Evolutionary conservation across 2,113 vertebrate species (phyloP).

Genomic region (Hiodon alosoides): DNA sequence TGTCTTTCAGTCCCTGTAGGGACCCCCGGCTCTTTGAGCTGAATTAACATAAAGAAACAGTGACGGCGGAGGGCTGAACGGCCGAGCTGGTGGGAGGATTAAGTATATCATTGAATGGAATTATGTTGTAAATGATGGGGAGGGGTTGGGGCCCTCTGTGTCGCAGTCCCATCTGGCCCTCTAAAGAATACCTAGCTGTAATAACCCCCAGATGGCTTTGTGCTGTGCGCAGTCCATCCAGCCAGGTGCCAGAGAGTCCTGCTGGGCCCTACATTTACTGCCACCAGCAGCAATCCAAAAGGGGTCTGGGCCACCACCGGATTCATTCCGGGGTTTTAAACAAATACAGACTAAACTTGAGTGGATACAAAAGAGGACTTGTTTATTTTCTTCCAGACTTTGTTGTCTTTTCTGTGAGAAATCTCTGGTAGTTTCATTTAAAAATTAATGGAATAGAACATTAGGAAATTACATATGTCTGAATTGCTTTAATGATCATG

Average conservation of each 20-base stretch:
- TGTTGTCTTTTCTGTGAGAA: neutral
- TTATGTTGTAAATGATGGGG: conserved; percentile 97
- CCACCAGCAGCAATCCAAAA: conserved; percentile 71
- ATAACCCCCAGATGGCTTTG: conserved; percentile 99
- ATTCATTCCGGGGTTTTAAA: conserved; percentile 77
- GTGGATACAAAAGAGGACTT: conserved; percentile 24
- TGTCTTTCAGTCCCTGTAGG: conserved; percentile 72
- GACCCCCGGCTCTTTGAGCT: conserved; percentile 60
- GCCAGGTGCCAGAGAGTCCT: conserved; percentile 93
- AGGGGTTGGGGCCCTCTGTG: conserved; percentile 77
- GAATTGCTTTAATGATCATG: too few relatives aligned
- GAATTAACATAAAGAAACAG: conserved; percentile 99
- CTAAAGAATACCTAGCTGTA: conserved; percentile 99
- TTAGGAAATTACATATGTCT: too few relatives aligned
- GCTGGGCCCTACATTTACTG: conserved; percentile 88
- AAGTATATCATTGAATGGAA: conserved; percentile 99
- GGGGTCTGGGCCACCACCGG: conserved; percentile 80
- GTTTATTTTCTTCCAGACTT: neutral
- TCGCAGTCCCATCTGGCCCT: conserved; percentile 93
- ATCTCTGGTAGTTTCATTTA: neutral
- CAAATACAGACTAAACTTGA: conserved; percentile 68
- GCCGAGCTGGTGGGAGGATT: conserved; percentile 97
- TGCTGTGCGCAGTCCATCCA: conserved; percentile 75
- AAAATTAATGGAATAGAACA: neutral
- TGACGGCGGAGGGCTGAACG: conserved; percentile 86